Conservation (phyloP, 2,113 vertebrate species). For the Rhea americana region DNA sequence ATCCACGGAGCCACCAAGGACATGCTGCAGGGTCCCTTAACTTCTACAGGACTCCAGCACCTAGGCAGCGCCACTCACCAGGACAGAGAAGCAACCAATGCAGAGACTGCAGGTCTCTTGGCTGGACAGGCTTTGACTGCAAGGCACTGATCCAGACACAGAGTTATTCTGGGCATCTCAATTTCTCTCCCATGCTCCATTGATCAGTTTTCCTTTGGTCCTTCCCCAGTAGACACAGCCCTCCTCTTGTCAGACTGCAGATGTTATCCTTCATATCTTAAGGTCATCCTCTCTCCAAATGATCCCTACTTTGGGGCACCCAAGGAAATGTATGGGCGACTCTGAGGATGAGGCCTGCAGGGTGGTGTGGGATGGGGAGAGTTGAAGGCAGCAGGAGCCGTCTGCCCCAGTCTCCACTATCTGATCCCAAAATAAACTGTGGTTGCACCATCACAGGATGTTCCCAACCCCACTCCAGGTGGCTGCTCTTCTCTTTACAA, state of each 20-base stretch:
- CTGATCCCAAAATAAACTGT: too few relatives aligned
- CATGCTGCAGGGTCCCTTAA: rapidly evolving
- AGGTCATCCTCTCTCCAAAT: background rate
- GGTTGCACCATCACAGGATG: too few relatives aligned
- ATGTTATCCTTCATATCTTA: background rate
- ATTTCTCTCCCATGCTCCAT: background rate
- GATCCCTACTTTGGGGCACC: background rate
- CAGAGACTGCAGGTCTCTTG: background rate
- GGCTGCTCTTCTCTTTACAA: too few relatives aligned
- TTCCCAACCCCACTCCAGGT: too few relatives aligned
- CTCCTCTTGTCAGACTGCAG: background rate
- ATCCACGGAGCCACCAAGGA: rapidly evolving
- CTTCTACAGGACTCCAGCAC: background rate
- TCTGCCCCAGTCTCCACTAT: too few relatives aligned
- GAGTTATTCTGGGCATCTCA: background rate
- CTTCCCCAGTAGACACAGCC: background rate
- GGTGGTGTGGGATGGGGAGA: too few relatives aligned
- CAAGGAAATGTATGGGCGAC: background rate
- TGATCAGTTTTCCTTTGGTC: constrained; percentile 18
- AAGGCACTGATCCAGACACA: background rate
- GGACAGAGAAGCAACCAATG: background rate
- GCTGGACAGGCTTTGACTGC: background rate
- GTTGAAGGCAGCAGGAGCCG: too few relatives aligned
- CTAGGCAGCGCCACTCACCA: background rate
- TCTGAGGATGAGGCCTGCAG: background rate